These are phyloP conservation scores for rat (Rattus norvegicus) DNA, from an alignment of 2,113 vertebrate genomes.

Conservation along the genomic window DNA sequence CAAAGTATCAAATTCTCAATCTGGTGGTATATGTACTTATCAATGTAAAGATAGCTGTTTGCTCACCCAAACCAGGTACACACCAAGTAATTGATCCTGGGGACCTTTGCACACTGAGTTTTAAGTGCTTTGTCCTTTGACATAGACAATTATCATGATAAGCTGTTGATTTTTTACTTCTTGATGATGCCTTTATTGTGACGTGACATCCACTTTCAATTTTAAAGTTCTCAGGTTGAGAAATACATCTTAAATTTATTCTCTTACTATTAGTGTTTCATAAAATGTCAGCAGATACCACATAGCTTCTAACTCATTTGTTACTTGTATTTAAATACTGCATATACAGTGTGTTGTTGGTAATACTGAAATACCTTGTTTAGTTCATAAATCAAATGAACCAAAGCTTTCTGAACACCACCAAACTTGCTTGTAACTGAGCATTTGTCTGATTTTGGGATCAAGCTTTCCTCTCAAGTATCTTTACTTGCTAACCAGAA, in stretches of 20 bases:
- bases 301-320: background rate
- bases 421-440: accelerated
- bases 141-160: background rate
- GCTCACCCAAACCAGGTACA: background rate
- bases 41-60: background rate
- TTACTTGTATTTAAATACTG: background rate
- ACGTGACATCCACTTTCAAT: background rate
- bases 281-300: background rate
- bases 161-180: background rate
- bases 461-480: background rate
- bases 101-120: background rate
- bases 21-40: background rate
- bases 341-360: background rate
- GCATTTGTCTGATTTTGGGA: background rate
- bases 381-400: background rate
- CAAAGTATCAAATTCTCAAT: background rate
- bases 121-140: background rate
- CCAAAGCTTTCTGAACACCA: background rate
- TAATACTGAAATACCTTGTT: constrained; percentile 24
- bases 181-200: background rate
- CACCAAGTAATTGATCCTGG: background rate
- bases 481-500: background rate
- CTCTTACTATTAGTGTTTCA: background rate
- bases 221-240: background rate
- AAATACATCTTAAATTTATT: background rate